These are phyloP conservation scores for Ariopsis seemanni DNA, from an alignment of 2,113 vertebrate species.

Conservation along the genomic window DNA sequence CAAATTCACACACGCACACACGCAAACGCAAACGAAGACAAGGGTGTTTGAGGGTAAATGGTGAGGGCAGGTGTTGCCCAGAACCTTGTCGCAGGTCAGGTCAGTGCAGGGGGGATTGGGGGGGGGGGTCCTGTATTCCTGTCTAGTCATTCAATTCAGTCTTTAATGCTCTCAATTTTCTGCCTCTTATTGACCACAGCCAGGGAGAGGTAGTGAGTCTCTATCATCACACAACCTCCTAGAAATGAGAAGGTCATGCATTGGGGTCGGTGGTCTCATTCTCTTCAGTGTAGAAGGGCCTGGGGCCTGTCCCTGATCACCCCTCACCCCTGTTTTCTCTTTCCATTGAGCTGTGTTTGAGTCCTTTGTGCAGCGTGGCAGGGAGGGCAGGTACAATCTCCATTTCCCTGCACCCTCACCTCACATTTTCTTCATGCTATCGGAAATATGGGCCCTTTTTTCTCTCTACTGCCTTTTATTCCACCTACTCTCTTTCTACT, in stretches of 20 bases:
- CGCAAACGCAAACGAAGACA: conserved; percentile 1
- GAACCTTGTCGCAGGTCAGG: conserved; percentile 61
- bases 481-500: conserved; percentile 12
- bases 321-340: conserved; percentile 2
- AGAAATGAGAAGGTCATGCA: conserved; percentile 78
- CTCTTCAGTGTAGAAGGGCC: conserved; percentile 58
- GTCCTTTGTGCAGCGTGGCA: conserved; percentile 47
- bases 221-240: conserved; percentile 73
- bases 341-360: conserved; percentile 11
- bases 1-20: neutral
- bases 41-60: conserved; percentile 36
- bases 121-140: conserved; percentile 61
- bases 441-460: conserved; percentile 17
- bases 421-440: conserved; percentile 9
- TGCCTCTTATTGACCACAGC: conserved; percentile 67
- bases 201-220: conserved; percentile 44
- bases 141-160: conserved; percentile 68
- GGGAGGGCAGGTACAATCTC: conserved; percentile 64
- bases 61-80: conserved; percentile 35
- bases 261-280: conserved; percentile 73
- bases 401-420: conserved; percentile 53
- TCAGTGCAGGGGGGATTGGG: conserved; percentile 43
- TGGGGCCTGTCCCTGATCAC: neutral
- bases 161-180: conserved; percentile 68
- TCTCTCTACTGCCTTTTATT: conserved; percentile 21